Base-by-base conservation (phyloP, 2,113 vertebrate species). In the Larimichthys crocea region DNA sequence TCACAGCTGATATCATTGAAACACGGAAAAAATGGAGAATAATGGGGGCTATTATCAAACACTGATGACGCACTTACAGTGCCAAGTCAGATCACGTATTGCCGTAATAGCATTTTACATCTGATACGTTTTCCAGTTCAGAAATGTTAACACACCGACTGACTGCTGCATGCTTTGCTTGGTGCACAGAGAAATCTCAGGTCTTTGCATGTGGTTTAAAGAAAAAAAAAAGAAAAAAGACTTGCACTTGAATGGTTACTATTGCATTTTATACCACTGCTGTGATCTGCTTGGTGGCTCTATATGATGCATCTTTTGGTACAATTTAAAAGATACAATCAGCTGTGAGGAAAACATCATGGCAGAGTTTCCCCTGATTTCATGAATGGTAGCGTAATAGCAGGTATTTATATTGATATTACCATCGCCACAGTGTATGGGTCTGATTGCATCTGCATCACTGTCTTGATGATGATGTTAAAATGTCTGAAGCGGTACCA, bases 101-200 rank as follows among this genome's bases (percentile, higher is more conserved):
- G 61, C 40, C 70, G 55, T 57, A 61, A 55, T 55, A 62, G 16
- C 62, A 44, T 63, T 76, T 55, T 62, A 77, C 10, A 46, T 16
- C 10, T 10, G 29, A 73, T 22, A 35, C 0, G 10, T 57, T 26
- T 31, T 44, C 72, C 10, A 44, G 20, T 52, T 77, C 8, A 35
- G 50, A 40, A 69, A 17, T 49, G 24, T 53, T 31, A 29, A 35
- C 11, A 72, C 11, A 72, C 56, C 60, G 68, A 81, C 75, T 74
- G 82, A 84, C 67, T 86, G 78, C 67, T 90, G 93, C 92, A 93
- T 92, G 93, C 55, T 66, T 74, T 89, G 91, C 87, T 85, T 90
- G 88, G 80, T 89, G 82, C 88, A 90, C 82, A 91, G 10, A 89
- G 65, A 65, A 22, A 59, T 78, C 29, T 61, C 66, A 62, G 87